Base-by-base conservation (phyloP, 2,113 vertebrate genomes). In the Puffinus mauretanicus region DNA sequence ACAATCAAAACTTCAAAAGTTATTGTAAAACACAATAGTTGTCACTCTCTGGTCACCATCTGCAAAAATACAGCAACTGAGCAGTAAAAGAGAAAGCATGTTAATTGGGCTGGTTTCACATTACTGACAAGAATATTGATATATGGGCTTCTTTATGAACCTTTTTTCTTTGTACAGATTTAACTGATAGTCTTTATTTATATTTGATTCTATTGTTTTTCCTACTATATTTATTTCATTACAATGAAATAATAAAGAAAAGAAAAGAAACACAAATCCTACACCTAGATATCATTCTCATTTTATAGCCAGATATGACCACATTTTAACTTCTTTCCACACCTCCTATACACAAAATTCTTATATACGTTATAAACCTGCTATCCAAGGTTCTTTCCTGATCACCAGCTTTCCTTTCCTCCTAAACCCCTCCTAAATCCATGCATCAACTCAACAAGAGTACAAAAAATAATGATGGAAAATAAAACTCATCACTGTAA, bases 361-460 rank as follows among this genome's bases (percentile, higher is more conserved):
- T 49, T 73, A 15, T 13, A 18, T 10, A 34, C 22, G 9, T 46
- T 66, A 73, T 73, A 82, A 81, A 62, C 1, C 10, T 78, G 3
- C 4, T 66, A 25, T 7, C 7, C 52, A 67, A 58, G n/a, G 25
- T 58, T 46, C 8, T 52, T 86, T 70, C 46, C 13, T 25, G 34
- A 51, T 9, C 11, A 38, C 21, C 10, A 46, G 9, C 4, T 82
- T 82, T 83, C 13, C 8, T 60, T 64, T 87, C 13, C 16, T 87
- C 13, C 17, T 49, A 80, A 80, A 32, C 2, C 2, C 5, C 16
- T 55, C 7, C 6, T 49, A 67, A 76, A 79, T 47, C 26, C 22
- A 70, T 30, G 1, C 0, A 60, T 4, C 9, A 60, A 75, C 8
- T 10, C 17, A n/a, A 67, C 0, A 36, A 6, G 12, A 85, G 5